phyloP scores from a whole-genome alignment of 2,888 invertebrate species.

The Patella depressa region DNA sequence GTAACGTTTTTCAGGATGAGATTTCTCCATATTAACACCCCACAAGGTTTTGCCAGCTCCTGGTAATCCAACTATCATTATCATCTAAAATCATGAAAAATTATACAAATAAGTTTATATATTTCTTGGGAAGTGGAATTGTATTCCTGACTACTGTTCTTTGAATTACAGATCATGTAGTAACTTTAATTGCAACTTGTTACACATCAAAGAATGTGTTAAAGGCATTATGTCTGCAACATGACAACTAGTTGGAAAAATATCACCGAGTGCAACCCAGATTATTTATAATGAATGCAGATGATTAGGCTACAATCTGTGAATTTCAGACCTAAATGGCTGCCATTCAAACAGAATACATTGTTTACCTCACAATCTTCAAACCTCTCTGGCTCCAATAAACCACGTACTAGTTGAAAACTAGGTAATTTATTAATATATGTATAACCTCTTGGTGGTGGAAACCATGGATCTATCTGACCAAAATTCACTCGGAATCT shows the following conservation, averaged over 20 bases:
- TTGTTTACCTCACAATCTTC: slow-evolving; percentile 66
- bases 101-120: background rate
- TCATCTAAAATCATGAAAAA: slow-evolving; percentile 73
- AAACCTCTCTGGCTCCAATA: slow-evolving; percentile 77
- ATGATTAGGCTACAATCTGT: too few relatives aligned
- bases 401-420: slow-evolving; percentile 77
- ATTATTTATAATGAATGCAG: too few relatives aligned
- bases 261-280: too few relatives aligned
- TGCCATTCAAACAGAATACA: too few relatives aligned
- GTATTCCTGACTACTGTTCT: too few relatives aligned
- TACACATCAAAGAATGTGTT: too few relatives aligned
- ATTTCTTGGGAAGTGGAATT: too few relatives aligned
- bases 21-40: slow-evolving; percentile 82
- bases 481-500: slow-evolving; percentile 91
- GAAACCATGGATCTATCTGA: slow-evolving; percentile 73
- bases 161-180: too few relatives aligned
- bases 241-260: too few relatives aligned
- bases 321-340: too few relatives aligned
- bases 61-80: slow-evolving; percentile 94
- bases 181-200: too few relatives aligned
- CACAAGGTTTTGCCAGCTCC: slow-evolving; percentile 94
- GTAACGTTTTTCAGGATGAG: slow-evolving; percentile 85
- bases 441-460: slow-evolving; percentile 60
- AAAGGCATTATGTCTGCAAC: too few relatives aligned
- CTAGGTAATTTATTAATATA: slow-evolving; percentile 71